These are phyloP conservation scores for Thalpophila matura DNA, from an alignment of 2,888 invertebrate species.

Conservation along the genomic window DNA sequence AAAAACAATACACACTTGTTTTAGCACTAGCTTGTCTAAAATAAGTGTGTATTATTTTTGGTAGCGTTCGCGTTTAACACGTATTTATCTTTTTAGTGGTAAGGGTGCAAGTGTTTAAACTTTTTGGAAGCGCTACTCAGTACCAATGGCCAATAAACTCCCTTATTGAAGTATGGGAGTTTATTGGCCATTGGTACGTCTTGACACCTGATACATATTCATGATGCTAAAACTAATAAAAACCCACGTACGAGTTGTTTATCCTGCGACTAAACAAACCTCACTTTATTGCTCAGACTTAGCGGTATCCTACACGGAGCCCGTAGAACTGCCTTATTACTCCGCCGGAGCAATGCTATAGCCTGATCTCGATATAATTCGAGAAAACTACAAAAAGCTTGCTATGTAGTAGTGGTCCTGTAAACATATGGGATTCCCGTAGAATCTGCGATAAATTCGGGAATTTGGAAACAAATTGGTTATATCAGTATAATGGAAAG, in stretches of 20 bases:
- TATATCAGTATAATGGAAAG: conserved; percentile 9
- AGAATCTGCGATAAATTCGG: neutral
- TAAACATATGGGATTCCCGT: neutral
- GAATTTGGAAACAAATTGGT: conserved; percentile 15
- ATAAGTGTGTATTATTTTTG: no score
- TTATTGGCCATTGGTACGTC: neutral
- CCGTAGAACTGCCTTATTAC: conserved; percentile 39
- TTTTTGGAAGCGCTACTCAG: no score
- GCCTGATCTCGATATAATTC: neutral
- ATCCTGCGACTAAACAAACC: conserved; percentile 12
- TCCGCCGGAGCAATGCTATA: conserved; percentile 14
- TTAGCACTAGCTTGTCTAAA: no score
- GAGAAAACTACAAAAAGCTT: neutral
- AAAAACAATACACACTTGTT: no score
- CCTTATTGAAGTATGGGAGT: no score
- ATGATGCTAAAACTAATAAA: conserved; percentile 12
- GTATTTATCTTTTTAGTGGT: no score
- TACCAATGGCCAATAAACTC: neutral
- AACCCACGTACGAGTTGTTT: conserved; percentile 22
- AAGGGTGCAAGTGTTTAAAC: no score
- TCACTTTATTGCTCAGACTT: conserved; percentile 34
- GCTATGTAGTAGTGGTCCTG: neutral
- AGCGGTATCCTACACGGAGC: neutral
- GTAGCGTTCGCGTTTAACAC: no score
- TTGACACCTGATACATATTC: neutral